phyloP scores from a whole-genome alignment of 2,888 invertebrate genomes.

The Spialia ferax region DNA sequence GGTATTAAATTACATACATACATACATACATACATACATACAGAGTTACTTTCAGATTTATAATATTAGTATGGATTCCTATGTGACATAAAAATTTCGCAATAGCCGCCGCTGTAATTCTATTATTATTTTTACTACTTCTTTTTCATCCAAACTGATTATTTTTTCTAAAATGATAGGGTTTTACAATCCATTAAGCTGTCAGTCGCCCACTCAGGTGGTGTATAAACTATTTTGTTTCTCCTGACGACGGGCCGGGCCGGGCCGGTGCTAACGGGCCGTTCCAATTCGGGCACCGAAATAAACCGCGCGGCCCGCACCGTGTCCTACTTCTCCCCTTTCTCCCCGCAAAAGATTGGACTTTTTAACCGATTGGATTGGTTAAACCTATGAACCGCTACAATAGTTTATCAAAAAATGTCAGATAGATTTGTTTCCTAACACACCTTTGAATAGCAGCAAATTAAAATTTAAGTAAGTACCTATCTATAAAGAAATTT shows the following conservation, averaged over 20 bases:
- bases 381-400: constrained; percentile 43
- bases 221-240: constrained; percentile 68
- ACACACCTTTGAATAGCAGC: neutral
- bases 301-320: constrained; percentile 70
- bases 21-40: no score
- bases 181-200: constrained; percentile 42
- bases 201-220: constrained; percentile 65
- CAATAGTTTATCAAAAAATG: neutral
- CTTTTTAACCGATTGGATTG: no score
- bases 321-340: constrained; percentile 73
- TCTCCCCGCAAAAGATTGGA: constrained; percentile 47
- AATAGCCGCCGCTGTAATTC: neutral
- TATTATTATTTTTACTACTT: neutral
- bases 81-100: no score
- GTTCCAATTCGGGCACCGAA: constrained; percentile 79
- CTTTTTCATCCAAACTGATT: neutral
- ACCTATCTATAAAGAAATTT: no score
- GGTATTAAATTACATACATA: no score
- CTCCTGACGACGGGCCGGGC: constrained; percentile 63
- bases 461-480: no score
- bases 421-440: neutral
- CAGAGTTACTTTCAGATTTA: no score
- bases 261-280: constrained; percentile 76
- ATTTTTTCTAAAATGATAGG: constrained; percentile 27
- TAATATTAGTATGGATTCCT: no score